Base-by-base conservation (phyloP, 1,140 invertebrate species). In the Eupristina koningsbergeri region DNA sequence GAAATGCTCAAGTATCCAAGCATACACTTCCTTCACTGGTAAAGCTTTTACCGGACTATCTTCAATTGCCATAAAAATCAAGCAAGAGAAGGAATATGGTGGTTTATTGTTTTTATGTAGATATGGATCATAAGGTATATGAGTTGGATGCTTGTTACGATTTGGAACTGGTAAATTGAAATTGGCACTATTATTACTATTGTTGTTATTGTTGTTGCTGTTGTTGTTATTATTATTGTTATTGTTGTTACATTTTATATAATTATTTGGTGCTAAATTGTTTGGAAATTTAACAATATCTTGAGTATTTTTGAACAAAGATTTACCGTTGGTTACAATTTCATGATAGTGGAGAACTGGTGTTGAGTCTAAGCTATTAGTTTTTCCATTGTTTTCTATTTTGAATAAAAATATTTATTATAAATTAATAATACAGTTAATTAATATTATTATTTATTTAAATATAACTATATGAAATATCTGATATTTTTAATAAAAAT, bases 31-130 rank as follows among this genome's bases (percentile, higher is more conserved):
- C 89, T 98, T 98, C 0, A 99, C 98, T 3, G 98, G 97, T 80
- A 98, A 90, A 11, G 97, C 97, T 90, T 98, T 97, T 67, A 95
- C 94, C 8, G 95, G 94, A 0, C 97, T 98, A 86, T 97, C 97
- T 91, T 99, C 98, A 86, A 99, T 98, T 31, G 98, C 98, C 98
- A 99, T 98, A 93, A 99, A 99, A 88, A 99, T 99, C 53, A 99
- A 94, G 91, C 97, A 98, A 85, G 97, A 98, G 91, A 97, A 98
- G 47, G 98, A 98, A 91, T 98, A 98, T 39, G 98, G 98, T 61
- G 98, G 98, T 91, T 99, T 99, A 86, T 95, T 97, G 89, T 96
- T 95, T 75, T 95, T 94, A 91, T 97, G 96, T 85, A 97, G 94
- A 90, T 96, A 91, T 81, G 95, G 95, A 93, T 96, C 95, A 86